Evolutionary conservation across 2,797 vertebrate species (phyloP).

Genomic region (Avahi laniger): DNA sequence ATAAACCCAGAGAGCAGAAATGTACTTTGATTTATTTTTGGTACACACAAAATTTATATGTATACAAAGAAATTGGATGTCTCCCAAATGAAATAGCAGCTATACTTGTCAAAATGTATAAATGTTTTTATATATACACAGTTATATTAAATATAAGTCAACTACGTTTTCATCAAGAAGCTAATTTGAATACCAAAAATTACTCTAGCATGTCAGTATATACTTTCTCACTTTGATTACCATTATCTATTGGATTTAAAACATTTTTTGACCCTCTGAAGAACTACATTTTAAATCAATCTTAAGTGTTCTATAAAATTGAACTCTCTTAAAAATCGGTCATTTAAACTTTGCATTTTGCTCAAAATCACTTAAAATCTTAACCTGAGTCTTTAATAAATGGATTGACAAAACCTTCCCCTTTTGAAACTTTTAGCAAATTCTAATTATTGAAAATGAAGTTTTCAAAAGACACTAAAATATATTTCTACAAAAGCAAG

Average conservation of each 20-base stretch:
- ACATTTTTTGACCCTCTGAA: not conserved
- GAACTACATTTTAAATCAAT: constrained; percentile 17
- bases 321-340: not conserved
- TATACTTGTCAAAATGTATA: constrained; percentile 6
- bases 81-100: not conserved
- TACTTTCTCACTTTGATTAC: constrained; percentile 3
- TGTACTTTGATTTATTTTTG: constrained; percentile 8
- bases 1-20: not conserved
- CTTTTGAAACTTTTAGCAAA: not conserved
- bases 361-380: constrained; percentile 27
- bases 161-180: constrained; percentile 32
- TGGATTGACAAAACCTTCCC: not conserved
- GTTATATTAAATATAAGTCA: not conserved
- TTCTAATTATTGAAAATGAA: constrained; percentile 32
- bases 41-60: not conserved
- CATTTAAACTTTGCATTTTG: not conserved
- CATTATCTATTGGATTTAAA: not conserved
- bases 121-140: constrained; percentile 7
- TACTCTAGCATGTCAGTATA: not conserved
- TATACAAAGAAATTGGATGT: not conserved
- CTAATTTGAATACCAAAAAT: not conserved
- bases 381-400: not conserved
- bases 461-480: not conserved
- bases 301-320: not conserved
- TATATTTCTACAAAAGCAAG: not conserved